A percentile compares a stretch with the other conserved stretches of the same genome.
phyloP scores from a whole-genome alignment of 2,888 invertebrate species.

The Agonopterix heracliana region DNA sequence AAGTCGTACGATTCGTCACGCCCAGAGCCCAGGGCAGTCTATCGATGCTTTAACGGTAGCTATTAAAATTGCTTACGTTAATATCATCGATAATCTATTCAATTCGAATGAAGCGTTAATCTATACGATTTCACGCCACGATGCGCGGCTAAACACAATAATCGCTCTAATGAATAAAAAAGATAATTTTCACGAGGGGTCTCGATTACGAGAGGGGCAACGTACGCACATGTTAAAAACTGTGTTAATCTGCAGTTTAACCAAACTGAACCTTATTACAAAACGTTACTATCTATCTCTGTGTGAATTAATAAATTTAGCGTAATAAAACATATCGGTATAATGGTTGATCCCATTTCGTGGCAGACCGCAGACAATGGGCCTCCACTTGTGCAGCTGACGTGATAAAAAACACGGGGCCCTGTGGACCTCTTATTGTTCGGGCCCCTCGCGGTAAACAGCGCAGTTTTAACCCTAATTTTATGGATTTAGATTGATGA shows the following conservation, averaged over 20 bases:
- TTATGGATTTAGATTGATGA: constrained; percentile 26
- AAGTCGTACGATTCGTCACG: constrained; percentile 52
- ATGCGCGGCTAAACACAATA: constrained; percentile 51
- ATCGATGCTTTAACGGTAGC: constrained; percentile 32
- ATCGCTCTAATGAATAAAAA: constrained; percentile 62
- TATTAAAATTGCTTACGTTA: constrained; percentile 37
- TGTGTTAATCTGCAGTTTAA: background rate
- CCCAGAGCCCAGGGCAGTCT: constrained; percentile 22
- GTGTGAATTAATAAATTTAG: background rate
- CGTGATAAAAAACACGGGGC: constrained; percentile 47
- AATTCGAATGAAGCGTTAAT: constrained; percentile 46
- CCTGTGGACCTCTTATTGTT: constrained; percentile 4
- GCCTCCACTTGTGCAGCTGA: constrained; percentile 67
- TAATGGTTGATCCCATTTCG: constrained; percentile 46
- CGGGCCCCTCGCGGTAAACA: background rate
- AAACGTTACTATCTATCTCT: background rate
- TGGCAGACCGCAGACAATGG: constrained; percentile 38
- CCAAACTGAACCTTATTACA: background rate
- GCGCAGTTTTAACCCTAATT: constrained; percentile 15
- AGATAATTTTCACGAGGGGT: constrained; percentile 37
- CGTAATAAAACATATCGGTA: constrained; percentile 21
- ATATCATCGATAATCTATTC: constrained; percentile 41
- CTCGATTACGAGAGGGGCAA: constrained; percentile 18
- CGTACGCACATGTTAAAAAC: constrained; percentile 25
- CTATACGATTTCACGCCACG: constrained; percentile 61